phyloP scores from a whole-genome alignment of 2,113 vertebrate genomes.

The Nibea coibor region DNA sequence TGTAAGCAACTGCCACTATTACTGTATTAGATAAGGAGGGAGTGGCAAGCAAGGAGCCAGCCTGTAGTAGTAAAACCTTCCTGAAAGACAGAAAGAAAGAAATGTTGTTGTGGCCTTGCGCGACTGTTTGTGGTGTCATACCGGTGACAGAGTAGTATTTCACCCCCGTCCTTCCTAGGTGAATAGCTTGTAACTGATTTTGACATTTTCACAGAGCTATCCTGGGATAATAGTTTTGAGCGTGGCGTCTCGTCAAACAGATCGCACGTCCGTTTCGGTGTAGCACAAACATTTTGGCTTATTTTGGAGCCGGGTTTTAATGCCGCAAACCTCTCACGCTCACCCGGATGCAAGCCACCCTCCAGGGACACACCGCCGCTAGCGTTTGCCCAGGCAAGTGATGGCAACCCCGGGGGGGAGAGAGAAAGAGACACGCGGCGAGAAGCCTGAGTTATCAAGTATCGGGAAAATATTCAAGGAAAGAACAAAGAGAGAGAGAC shows the following conservation, averaged over 20 bases:
- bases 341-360: constrained; percentile 7
- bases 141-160: background rate
- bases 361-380: constrained; percentile 35
- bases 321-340: background rate
- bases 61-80: constrained; percentile 24
- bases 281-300: background rate
- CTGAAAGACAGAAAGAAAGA: constrained; percentile 20
- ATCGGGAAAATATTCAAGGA: constrained; percentile 43
- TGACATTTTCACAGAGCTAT: background rate
- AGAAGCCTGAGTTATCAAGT: constrained; percentile 52
- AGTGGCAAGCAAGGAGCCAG: constrained; percentile 43
- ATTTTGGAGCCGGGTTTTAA: background rate
- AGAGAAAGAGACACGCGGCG: background rate
- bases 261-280: background rate
- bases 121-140: constrained; percentile 1
- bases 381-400: constrained; percentile 23
- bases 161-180: background rate
- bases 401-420: constrained; percentile 9
- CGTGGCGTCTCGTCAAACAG: background rate
- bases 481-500: constrained; percentile 6
- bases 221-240: fast-evolving
- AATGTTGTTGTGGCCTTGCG: constrained; percentile 28
- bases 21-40: constrained; percentile 66
- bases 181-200: constrained; percentile 8
- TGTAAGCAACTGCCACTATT: constrained; percentile 70